Conservation (phyloP, 2,797 vertebrate species). For the Pangasius djambal region DNA sequence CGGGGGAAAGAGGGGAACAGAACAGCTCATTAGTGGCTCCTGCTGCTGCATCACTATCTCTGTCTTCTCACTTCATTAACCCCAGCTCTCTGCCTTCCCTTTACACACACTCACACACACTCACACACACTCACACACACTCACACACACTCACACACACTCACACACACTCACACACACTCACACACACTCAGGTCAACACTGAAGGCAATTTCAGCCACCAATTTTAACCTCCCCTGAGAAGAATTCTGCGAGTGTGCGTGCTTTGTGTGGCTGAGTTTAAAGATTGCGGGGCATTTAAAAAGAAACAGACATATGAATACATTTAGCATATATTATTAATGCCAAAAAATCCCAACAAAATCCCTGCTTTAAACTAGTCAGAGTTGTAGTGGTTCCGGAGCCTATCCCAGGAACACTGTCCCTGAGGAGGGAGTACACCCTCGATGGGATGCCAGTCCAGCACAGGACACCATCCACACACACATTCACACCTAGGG, state of each 20-base stretch:
- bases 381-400: background rate
- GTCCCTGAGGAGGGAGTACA: background rate
- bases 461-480: background rate
- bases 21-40: constrained; percentile 45
- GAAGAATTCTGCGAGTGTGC: constrained; percentile 25
- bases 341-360: background rate
- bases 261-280: background rate
- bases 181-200: constrained; percentile 23
- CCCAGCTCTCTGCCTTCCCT: constrained; percentile 35
- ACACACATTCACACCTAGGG: background rate
- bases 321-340: background rate
- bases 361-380: no score
- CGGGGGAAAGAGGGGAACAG: constrained; percentile 41
- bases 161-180: background rate
- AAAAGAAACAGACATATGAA: constrained; percentile 11
- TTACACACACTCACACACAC: background rate
- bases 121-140: constrained; percentile 10
- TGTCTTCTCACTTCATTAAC: constrained; percentile 55
- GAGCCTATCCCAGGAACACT: background rate
- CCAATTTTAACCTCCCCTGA: constrained; percentile 18
- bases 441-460: background rate
- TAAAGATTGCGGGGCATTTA: constrained; percentile 14
- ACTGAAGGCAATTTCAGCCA: constrained; percentile 43
- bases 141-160: background rate
- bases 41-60: constrained; percentile 48